A percentile compares a stretch with the other conserved stretches of the same genome.
Evolutionary conservation across 2,888 invertebrate species (phyloP).

Genomic region (Macrophya alboannulata): DNA sequence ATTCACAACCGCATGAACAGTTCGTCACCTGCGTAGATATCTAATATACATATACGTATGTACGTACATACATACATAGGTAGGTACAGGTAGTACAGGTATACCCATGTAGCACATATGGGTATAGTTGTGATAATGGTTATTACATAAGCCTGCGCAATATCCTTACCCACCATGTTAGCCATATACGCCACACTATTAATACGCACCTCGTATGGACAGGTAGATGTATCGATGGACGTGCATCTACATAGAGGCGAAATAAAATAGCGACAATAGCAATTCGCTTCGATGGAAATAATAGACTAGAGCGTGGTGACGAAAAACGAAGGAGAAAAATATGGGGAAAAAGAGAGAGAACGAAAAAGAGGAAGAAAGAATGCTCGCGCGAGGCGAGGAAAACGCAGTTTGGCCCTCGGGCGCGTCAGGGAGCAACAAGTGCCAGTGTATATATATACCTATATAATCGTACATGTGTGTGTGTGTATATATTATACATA

Average conservation of each 20-base stretch:
- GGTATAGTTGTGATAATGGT: no score
- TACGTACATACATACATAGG: no score
- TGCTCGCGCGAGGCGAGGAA: background rate
- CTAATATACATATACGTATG: no score
- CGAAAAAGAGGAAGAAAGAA: background rate
- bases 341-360: background rate
- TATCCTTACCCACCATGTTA: no score
- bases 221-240: background rate
- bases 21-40: background rate
- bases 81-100: no score
- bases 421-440: constrained; percentile 48
- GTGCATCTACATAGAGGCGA: background rate
- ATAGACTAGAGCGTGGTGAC: background rate
- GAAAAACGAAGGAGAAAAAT: background rate
- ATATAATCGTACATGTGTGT: background rate
- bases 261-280: background rate
- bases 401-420: background rate
- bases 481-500: background rate
- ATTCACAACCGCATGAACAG: no score
- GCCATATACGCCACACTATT: no score
- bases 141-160: no score
- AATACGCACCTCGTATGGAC: background rate
- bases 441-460: constrained; percentile 1
- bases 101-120: no score
- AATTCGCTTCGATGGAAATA: background rate